Base-by-base conservation (phyloP, 2,888 invertebrate genomes). In the Lissonota sp. region DNA sequence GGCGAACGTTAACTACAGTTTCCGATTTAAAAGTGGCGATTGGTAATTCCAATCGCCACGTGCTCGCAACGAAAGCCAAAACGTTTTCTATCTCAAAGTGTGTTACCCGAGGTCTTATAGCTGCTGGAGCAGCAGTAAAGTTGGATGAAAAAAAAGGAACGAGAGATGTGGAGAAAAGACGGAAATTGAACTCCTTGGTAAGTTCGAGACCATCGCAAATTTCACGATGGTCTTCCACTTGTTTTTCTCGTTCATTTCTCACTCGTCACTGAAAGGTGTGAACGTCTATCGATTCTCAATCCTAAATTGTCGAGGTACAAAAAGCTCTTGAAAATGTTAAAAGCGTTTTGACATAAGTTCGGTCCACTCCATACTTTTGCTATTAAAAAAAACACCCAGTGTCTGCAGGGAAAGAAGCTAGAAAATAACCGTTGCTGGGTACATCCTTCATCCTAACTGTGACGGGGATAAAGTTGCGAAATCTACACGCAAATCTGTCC, bases 131-230 rank as follows among this genome's bases (percentile, higher is more conserved):
- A 63, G 76, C 72, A 51, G 63, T 79, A 73, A 81, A 80, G 77
- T 73, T 70, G 55, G 57, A n/a, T n/a, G n/a, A 64, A 51, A 46
- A 66, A 62, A 44, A 57, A 69, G 51, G 74, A 82, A 76, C 62
- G 71, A 66, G 55, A 39, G 58, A 60, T 66, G 77, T 72, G 39
- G 46, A 67, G 63, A 73, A 66, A 55, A 80, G 80, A 64, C 84
- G 86, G 86, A 87, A 88, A 87, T 87, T 85, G 86, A 86, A 86
- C 84, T 84, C 84, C n/a, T 66, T 58, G 80, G 83, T 82, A 79
- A 86, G 83, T 88, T 87, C 83, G 84, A 84, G 82, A 81, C 83
- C 85, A 85, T 86, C 80, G 83, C 72, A 84, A 86, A 86, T 85
- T 80, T 67, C 26, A 26, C 26, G 26, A 71, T 62, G 71, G 71